A percentile compares a stretch with the other conserved stretches of the same genome.
Conservation (phyloP, 1,140 invertebrate species). For the Arion vulgaris region DNA sequence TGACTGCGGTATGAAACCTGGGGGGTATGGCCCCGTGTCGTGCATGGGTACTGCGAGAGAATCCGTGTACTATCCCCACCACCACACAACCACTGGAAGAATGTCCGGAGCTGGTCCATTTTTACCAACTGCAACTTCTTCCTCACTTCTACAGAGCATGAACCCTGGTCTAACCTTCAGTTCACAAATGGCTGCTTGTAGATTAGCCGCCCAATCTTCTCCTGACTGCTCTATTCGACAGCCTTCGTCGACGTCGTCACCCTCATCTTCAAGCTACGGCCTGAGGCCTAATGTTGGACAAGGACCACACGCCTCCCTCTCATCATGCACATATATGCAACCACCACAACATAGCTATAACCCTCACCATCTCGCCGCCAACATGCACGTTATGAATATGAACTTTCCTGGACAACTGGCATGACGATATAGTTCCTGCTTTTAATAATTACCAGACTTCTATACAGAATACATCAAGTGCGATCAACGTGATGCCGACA, state of each 20-base stretch:
- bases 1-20: neutral
- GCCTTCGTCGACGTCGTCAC: slow-evolving; percentile 52
- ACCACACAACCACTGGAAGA: slow-evolving; percentile 55
- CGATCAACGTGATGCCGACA: no score
- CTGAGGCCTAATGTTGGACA: slow-evolving; percentile 49
- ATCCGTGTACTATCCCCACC: slow-evolving; percentile 53
- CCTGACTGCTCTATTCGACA: slow-evolving; percentile 59
- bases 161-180: slow-evolving; percentile 44
- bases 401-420: slow-evolving; percentile 64
- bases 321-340: slow-evolving; percentile 67
- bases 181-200: slow-evolving; percentile 61
- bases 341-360: slow-evolving; percentile 54
- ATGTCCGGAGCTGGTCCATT: slow-evolving; percentile 49
- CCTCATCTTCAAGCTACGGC: slow-evolving; percentile 38
- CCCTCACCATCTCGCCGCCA: slow-evolving; percentile 53
- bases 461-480: no score
- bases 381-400: slow-evolving; percentile 68
- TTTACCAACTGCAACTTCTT: slow-evolving; percentile 51
- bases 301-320: slow-evolving; percentile 36
- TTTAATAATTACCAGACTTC: no score
- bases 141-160: slow-evolving; percentile 27
- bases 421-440: slow-evolving; percentile 35
- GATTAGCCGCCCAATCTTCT: slow-evolving; percentile 51
- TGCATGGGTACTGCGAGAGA: slow-evolving; percentile 2
- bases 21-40: slow-evolving; percentile 12